Evolutionary conservation across 2,888 invertebrate genomes (phyloP), one percentile per base, ranked within the genome.

Genomic region (Micropterix aruncella): DNA sequence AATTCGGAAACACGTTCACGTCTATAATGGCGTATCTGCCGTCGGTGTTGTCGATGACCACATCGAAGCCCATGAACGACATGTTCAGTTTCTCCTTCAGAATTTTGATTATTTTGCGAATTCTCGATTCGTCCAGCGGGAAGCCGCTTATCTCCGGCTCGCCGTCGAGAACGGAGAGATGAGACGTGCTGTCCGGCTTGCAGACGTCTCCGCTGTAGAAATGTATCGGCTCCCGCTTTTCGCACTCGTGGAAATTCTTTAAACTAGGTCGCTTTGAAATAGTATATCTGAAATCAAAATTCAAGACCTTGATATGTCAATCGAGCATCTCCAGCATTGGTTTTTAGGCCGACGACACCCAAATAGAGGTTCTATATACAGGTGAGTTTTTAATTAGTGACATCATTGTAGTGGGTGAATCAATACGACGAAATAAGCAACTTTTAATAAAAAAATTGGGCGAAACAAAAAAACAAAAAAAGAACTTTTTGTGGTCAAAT

Each of bases 201-300:
- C 89, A 91, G 42, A 92, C 84, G 61, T 88, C 84, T 48, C 85
- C 82, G 4, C 87, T 87, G 59, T 84, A 81, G 62, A 92, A 92
- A 63, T 79, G 82, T 56, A 92, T 87, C 19, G 90, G 86, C 47
- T 80, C 74, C 46, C 77, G 61, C 49, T 70, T 67, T 62, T 82
- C 77, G 47, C 77, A 77, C 40, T 83, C 74, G 57, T 81, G 78
- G 61, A 91, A 87, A 62, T 92, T 91, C 64, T 88, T 91, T 37
- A 93, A 70, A 44, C 91, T 91, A 5, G 91, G 91, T 52, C 93
- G 68, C 56, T 86, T 78, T 44, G 83, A 82, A 47, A 85, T 77
- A 58, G 80, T 79, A 61, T 81, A 80, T 51, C 71, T 71, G 60
- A 16, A 68, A 65, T n/a, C n/a, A n/a, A n/a, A n/a, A n/a, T n/a